Conservation (phyloP, 2,888 invertebrate genomes). For the Dasysyrphus tricinctus region DNA sequence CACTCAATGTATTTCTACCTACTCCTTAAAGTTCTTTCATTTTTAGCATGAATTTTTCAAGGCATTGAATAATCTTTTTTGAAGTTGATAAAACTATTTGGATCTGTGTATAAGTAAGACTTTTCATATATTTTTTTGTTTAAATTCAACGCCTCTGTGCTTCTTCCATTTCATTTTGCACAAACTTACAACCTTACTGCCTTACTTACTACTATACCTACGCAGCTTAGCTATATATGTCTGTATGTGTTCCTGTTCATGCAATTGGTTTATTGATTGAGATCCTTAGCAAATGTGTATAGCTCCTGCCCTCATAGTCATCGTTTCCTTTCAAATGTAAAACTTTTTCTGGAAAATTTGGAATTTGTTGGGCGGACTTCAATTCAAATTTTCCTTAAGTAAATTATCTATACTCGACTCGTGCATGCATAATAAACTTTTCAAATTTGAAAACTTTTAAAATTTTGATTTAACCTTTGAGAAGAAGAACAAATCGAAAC, state of each 20-base stretch:
- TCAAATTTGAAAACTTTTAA: constrained; percentile 41
- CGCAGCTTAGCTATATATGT: background rate
- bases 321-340: constrained; percentile 35
- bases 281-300: constrained; percentile 7
- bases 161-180: background rate
- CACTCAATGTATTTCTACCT: no score
- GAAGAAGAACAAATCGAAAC: constrained; percentile 6
- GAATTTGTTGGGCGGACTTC: constrained; percentile 31
- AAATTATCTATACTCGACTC: constrained; percentile 20
- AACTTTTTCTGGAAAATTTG: constrained; percentile 27
- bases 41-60: background rate
- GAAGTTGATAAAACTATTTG: background rate
- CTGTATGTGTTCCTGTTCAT: background rate
- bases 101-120: background rate
- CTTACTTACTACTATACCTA: background rate
- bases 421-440: constrained; percentile 46
- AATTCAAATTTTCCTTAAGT: constrained; percentile 30
- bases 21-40: no score
- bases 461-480: constrained; percentile 53
- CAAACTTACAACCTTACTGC: background rate
- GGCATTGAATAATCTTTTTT: background rate
- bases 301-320: constrained; percentile 2
- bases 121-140: background rate
- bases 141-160: background rate
- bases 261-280: constrained; percentile 12